Base-by-base conservation (phyloP, 2,888 invertebrate genomes). In the Stictocephala bisonia region DNA sequence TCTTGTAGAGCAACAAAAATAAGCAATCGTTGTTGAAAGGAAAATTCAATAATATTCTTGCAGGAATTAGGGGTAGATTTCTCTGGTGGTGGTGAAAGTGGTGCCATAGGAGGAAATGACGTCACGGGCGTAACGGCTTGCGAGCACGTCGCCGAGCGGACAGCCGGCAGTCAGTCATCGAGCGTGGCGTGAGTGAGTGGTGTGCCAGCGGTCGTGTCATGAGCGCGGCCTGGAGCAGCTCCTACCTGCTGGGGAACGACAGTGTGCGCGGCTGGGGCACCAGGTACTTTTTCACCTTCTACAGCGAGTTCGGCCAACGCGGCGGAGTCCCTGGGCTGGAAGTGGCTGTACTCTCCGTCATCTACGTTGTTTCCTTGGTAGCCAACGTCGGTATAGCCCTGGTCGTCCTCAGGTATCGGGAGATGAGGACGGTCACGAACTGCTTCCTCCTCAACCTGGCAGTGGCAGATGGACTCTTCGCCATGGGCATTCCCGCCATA, bases 381-480 rank as follows among this genome's bases (percentile, higher is more conserved):
- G 85, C 86, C 66, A 88, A 88, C 80, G 81, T 85, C 44, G 84
- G 86, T 64, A 86, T 88, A 74, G 85, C 86, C 11, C 82, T 84
- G 40, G 87, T 87, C 75, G 85, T 88, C 67, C 82, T 87, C 71
- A 83, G 85, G 81, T 87, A 84, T 78, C 83, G 86, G 44, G 86
- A 87, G 79, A 86, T 87, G 85, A 83, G 86, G 79, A 87, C 88
- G 35, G 87, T 88, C 73, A 87, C 87, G 75, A 88, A 88, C 80
- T 85, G 86, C 78, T 87, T 87, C 81, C 84, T 88, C 69, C 84
- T 87, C 77, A 88, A 88, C 81, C 82, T 88, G 79, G 90, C 91
- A 13, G 88, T 89, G 74, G 88, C 91, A 22, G 92, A 92, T 83
- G 83, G 91, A 74, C 81, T 88, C 60, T 88, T 88, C 79, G 86